phyloP scores from a whole-genome alignment of 2,113 vertebrate genomes.

The Eretmochelys imbricata region DNA sequence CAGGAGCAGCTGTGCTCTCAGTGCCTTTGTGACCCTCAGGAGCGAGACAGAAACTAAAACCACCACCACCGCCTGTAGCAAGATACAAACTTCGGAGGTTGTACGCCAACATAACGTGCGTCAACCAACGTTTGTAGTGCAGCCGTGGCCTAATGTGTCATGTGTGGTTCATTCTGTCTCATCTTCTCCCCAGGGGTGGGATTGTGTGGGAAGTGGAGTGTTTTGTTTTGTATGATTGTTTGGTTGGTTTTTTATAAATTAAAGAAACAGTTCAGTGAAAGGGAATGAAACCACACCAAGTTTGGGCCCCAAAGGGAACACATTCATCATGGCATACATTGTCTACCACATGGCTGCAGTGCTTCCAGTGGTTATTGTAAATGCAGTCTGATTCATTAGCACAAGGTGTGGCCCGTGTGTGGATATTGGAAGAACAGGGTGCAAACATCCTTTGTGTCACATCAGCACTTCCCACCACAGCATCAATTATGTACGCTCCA shows the following conservation, averaged over 20 bases:
- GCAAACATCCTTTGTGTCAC: conserved; percentile 57
- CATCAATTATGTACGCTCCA: conserved; percentile 40
- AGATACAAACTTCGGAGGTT: background rate
- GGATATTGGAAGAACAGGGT: conserved; percentile 48
- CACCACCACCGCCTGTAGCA: background rate
- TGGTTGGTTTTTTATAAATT: background rate
- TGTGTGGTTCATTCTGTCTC: background rate
- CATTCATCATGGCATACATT: rapidly evolving
- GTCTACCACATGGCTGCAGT: conserved; percentile 24
- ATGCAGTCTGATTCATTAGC: background rate
- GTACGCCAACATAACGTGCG: background rate
- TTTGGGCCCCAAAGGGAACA: conserved; percentile 10
- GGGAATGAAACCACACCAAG: conserved; percentile 5
- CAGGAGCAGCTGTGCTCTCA: background rate
- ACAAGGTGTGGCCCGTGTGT: conserved; percentile 18
- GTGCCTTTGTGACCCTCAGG: background rate
- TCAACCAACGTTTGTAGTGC: background rate
- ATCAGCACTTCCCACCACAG: conserved; percentile 37
- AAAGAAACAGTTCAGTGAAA: conserved; percentile 27
- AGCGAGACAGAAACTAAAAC: background rate
- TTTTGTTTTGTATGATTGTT: conserved; percentile 4
- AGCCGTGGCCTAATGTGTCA: rapidly evolving
- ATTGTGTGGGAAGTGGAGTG: background rate
- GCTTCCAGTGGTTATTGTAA: background rate
- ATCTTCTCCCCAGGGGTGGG: background rate